These are phyloP conservation scores for Percopsis transmontana DNA, from an alignment of 2,113 vertebrate genomes.

Conservation along the genomic window DNA sequence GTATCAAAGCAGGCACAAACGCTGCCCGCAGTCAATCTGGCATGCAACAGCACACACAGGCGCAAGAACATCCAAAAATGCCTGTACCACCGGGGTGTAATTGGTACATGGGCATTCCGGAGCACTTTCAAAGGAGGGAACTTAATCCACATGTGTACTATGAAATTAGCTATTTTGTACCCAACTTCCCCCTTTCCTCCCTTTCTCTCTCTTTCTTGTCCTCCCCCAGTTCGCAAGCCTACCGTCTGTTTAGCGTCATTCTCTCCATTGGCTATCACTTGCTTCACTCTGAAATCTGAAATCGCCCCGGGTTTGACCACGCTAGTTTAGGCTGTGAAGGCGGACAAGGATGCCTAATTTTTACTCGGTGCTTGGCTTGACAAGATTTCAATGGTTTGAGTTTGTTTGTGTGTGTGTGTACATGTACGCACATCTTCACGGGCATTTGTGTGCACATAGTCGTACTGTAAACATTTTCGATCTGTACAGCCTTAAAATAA, in stretches of 20 bases:
- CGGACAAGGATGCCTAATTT: slow-evolving; percentile 78
- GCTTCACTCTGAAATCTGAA: slow-evolving; percentile 18
- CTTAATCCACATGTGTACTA: slow-evolving; percentile 82
- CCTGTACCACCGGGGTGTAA: slow-evolving; percentile 65
- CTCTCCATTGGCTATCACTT: slow-evolving; percentile 39
- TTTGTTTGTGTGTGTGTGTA: slow-evolving; percentile 46
- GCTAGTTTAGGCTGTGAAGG: slow-evolving; percentile 66
- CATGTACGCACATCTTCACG: slow-evolving; percentile 25
- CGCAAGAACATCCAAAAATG: slow-evolving; percentile 67
- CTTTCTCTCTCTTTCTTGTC: slow-evolving; percentile 30
- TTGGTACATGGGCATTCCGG: slow-evolving; percentile 76
- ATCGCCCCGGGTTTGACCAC: slow-evolving; percentile 78
- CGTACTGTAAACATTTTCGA: slow-evolving; percentile 37
- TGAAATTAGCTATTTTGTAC: slow-evolving; percentile 82
- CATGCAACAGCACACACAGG: slow-evolving; percentile 65
- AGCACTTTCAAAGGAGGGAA: slow-evolving; percentile 70
- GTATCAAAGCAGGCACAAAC: slow-evolving; percentile 72
- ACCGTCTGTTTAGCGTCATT: slow-evolving; percentile 43
- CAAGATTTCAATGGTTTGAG: slow-evolving; percentile 69
- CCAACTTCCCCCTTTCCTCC: slow-evolving; percentile 38
- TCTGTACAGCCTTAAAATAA: slow-evolving; percentile 55
- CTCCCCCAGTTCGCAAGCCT: slow-evolving; percentile 55
- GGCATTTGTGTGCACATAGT: slow-evolving; percentile 14
- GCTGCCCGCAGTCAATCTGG: slow-evolving; percentile 74
- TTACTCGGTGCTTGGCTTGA: slow-evolving; percentile 68